Percentiles rank a stretch among this genome's conserved stretches.
These are phyloP conservation scores for Corythoichthys haematopterus DNA, from an alignment of 2,113 vertebrate species.

Conservation along the genomic window DNA sequence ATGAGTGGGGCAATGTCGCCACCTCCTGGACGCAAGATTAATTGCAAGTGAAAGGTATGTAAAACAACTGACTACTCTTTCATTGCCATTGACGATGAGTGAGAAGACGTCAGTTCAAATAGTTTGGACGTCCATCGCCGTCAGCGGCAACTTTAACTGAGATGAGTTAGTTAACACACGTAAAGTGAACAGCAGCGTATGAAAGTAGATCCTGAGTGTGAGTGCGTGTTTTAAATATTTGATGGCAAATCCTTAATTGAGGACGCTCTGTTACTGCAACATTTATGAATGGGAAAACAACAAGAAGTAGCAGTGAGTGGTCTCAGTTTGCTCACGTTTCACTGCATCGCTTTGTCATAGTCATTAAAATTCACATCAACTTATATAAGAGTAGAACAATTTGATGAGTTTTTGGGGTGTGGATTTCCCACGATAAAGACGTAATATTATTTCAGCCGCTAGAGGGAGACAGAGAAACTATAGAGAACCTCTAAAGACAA, in stretches of 20 bases:
- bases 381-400: neutral
- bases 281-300: conserved; percentile 23
- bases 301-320: neutral
- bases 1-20: neutral
- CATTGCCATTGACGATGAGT: too few species aligned
- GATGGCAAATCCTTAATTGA: conserved; percentile 31
- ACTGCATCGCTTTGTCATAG: neutral
- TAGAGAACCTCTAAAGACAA: neutral
- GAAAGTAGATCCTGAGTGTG: neutral
- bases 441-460: too few species aligned
- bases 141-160: too few species aligned
- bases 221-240: conserved; percentile 27
- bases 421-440: neutral
- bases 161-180: neutral
- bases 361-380: neutral
- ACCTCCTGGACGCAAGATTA: neutral
- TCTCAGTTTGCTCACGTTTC: neutral
- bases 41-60: neutral
- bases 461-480: conserved; percentile 4
- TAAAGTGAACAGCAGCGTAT: neutral
- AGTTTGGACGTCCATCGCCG: too few species aligned
- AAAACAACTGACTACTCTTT: too few species aligned
- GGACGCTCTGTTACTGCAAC: conserved; percentile 23
- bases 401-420: too few species aligned
- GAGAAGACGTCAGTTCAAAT: too few species aligned